phyloP scores from a whole-genome alignment of 2,113 vertebrate genomes.

The Sterrhoptilus dennistouni region DNA sequence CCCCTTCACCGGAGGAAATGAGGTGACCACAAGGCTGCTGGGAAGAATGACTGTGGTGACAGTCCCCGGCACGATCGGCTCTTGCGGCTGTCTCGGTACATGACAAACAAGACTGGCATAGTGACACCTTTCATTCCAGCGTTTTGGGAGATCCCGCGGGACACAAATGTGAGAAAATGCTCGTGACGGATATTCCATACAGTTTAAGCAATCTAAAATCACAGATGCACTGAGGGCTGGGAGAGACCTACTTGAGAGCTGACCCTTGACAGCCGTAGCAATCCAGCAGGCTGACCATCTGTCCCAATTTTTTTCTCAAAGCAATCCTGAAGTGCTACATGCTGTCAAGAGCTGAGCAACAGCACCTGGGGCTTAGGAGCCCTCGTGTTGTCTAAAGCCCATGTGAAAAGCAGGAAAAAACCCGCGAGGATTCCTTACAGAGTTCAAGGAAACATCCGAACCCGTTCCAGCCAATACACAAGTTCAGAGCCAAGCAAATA shows the following conservation, averaged over 20 bases:
- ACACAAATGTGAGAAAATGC: background rate
- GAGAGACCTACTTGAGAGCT: background rate
- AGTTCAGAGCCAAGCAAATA: constrained; percentile 17
- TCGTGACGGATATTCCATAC: background rate
- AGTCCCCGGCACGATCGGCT: rapidly evolving
- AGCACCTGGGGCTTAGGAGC: background rate
- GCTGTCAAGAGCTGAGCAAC: background rate
- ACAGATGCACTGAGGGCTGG: background rate
- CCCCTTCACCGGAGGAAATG: background rate
- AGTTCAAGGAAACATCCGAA: background rate
- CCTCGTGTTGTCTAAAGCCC: background rate
- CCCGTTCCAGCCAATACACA: background rate
- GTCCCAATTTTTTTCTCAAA: background rate
- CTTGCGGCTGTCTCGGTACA: background rate
- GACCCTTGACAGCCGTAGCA: background rate
- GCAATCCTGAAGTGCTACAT: background rate
- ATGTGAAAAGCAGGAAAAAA: background rate
- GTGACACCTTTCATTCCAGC: background rate
- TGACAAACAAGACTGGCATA: background rate
- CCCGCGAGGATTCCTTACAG: background rate
- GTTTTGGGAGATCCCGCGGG: background rate
- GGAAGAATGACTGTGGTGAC: background rate
- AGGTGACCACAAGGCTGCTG: background rate
- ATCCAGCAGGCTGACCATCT: background rate
- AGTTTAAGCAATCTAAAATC: background rate